Base-by-base conservation (phyloP, 1,140 invertebrate species). In the Tachypleus tridentatus region DNA sequence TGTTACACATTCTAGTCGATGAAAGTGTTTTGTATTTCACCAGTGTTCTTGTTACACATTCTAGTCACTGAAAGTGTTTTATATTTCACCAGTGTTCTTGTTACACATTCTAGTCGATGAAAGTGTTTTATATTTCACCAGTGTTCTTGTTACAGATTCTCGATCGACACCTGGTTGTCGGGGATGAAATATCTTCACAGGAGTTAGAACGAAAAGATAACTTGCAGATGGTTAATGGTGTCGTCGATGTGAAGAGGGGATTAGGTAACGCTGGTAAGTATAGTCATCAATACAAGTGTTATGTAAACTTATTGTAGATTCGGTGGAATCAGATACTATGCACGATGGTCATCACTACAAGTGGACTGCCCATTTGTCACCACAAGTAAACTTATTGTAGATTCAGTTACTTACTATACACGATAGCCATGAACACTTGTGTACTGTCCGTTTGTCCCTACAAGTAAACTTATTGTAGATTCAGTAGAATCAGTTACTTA, bases 211-310 rank as follows among this genome's bases (percentile, higher is more conserved):
- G 53, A 53, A 58, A 63, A 8, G 60, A 65, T 54, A 58, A 64
- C 47, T 60, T 69, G n/a, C 64, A 69, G 61, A 69, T 69, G 67
- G 64, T 69, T 59, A 64, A 66, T 51, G 67, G 67, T 63, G 63
- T 62, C 51, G 65, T 69, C 54, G 63, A 66, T 57, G 56, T 69
- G 53, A 61, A 63, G 9, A n/a, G n/a, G 49, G 64, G 64, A 61
- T 65, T 29, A 2, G 29, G 29, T 29, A 29, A 29, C 29, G 29
- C 29, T 29, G 29, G 29, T 29, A 29, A 29, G 29, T 29, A 29
- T 29, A 29, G 29, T 29, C 29, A 29, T 29, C 29, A 29, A 0
- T 29, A 29, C 29, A 29, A 29, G 29, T 29, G 29, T 29, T 29
- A 29, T 29, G 29, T 29, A 29, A 29, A 29, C 29, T 29, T 29